A percentile compares a stretch with the other conserved stretches of the same genome.
phyloP scores from a whole-genome alignment of 2,888 invertebrate genomes.

The Apantesis nais region DNA sequence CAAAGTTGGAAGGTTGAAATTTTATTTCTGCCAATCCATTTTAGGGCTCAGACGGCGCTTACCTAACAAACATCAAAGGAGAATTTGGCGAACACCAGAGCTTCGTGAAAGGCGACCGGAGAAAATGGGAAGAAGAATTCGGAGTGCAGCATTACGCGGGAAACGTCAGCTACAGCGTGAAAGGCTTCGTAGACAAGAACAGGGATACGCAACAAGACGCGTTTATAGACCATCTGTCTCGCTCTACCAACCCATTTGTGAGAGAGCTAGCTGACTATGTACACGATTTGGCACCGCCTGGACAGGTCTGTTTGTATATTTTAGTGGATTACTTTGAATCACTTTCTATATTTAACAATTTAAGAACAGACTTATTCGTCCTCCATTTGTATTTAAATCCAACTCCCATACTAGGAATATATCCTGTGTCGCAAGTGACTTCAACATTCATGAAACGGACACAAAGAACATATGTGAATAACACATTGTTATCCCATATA shows the following conservation, averaged over 20 bases:
- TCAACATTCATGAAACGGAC: too few species aligned
- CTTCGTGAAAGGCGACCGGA: slow-evolving; percentile 94
- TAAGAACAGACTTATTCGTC: too few species aligned
- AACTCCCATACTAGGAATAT: too few species aligned
- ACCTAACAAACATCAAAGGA: slow-evolving; percentile 93
- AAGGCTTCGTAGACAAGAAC: slow-evolving; percentile 96
- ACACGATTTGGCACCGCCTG: slow-evolving; percentile 84
- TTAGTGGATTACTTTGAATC: not conserved
- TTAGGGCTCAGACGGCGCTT: slow-evolving; percentile 94
- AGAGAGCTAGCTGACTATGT: slow-evolving; percentile 89
- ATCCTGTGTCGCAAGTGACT: too few species aligned
- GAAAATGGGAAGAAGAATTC: slow-evolving; percentile 96
- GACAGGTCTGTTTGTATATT: slow-evolving; percentile 82
- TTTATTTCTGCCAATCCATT: slow-evolving; percentile 4
- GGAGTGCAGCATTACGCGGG: slow-evolving; percentile 96
- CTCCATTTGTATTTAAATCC: too few species aligned
- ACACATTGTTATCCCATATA: too few species aligned
- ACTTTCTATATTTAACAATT: not conserved
- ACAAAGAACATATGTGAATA: too few species aligned
- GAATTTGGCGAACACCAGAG: slow-evolving; percentile 94
- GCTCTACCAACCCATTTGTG: slow-evolving; percentile 93
- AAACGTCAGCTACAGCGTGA: slow-evolving; percentile 91
- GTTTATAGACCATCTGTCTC: slow-evolving; percentile 94
- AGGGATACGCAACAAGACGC: slow-evolving; percentile 97
- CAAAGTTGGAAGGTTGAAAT: too few species aligned